Evolutionary conservation across 2,113 vertebrate species (phyloP), one percentile per base, ranked within the genome.

Genomic region (Myotis yumanensis): DNA sequence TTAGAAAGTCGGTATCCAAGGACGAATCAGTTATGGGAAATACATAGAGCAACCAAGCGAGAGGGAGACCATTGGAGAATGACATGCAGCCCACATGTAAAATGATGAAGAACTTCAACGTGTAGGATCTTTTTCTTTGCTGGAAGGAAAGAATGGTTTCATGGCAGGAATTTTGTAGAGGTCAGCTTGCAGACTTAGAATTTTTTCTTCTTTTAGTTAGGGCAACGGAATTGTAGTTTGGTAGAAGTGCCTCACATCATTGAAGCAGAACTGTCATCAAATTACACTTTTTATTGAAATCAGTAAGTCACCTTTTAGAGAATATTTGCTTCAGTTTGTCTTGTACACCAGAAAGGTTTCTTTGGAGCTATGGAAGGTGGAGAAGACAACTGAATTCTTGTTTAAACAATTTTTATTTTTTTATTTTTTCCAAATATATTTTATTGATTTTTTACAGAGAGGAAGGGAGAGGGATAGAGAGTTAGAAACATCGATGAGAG

Each of bases 271-370:
- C 35, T 43, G 28, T 90, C 51, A 85, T 71, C 66, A 92, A 76
- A 69, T 87, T 69, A 52, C 20, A 86, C 62, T 57, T 84, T 86
- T 84, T 89, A 37, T 23, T 86, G n/a, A 43, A 51, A 79, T 79
- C 28, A 92, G 30, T 64, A 86, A 91, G 7, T 48, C 62, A 86
- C 73, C 16, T 57, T 89, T 80, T 32, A 96, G 87, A 66, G 69
- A 76, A 28, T 93, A 32, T 84, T 89, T 95, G 57, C 76, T 48
- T 93, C 35, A 72, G 15, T 86, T 89, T 92, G 22, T 79, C 25
- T 72, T 95, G 18, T 66, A 35, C 69, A 81, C 15, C 30, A 52
- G 37, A n/a, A 68, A 68, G 22, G 8, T 71, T 80, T 75, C 35
- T 54, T 86, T 69, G 22, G 54, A 77, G 11, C 20, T 85, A 8